Evolutionary conservation across 2,888 invertebrate species (phyloP).

Genomic region (Petrolisthes manimaculis): DNA sequence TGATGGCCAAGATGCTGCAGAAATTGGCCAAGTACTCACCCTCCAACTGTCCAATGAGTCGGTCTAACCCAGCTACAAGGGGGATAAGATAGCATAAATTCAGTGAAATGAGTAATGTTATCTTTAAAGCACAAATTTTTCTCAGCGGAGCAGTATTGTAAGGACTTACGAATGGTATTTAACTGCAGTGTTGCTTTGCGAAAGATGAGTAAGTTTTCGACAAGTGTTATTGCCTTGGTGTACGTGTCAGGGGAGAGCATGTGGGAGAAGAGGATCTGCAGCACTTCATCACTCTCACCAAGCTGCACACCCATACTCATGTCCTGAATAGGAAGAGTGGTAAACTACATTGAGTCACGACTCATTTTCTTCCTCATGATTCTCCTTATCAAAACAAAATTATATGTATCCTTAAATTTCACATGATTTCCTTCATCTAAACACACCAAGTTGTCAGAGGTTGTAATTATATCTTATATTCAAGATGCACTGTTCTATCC

Average conservation of each 20-base stretch:
- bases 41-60: constrained; percentile 66
- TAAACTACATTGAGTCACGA: not conserved
- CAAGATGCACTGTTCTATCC: not conserved
- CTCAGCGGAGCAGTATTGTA: not conserved
- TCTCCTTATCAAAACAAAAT: not conserved
- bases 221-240: constrained; percentile 45
- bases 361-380: not conserved
- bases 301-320: constrained; percentile 32
- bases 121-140: not conserved
- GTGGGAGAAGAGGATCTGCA: constrained; percentile 50
- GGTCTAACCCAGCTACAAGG: constrained; percentile 48
- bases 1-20: constrained; percentile 71
- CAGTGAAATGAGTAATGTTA: not conserved
- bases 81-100: not conserved
- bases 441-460: not conserved
- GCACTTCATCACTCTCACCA: constrained; percentile 53
- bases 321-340: constrained; percentile 22
- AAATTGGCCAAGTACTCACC: constrained; percentile 70
- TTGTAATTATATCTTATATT: too few species aligned
- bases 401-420: not conserved
- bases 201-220: constrained; percentile 48
- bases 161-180: constrained; percentile 51
- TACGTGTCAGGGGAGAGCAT: constrained; percentile 40
- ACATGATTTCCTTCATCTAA: not conserved
- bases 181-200: constrained; percentile 48